These are phyloP conservation scores for Channa maculata DNA, from an alignment of 2,113 vertebrate species.

Conservation along the genomic window DNA sequence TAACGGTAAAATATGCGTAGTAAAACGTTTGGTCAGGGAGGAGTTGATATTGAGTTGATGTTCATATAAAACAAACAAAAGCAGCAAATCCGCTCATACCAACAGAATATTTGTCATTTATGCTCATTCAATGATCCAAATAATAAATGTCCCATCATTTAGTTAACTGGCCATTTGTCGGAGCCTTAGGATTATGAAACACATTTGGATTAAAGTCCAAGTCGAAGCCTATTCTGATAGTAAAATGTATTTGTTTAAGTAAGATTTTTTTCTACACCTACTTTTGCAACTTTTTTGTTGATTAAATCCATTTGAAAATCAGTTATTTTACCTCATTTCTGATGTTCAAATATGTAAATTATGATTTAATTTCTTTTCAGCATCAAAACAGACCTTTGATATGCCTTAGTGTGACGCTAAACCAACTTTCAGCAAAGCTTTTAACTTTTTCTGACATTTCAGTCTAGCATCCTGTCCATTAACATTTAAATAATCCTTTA, in stretches of 20 bases:
- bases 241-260: background rate
- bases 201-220: background rate
- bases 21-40: background rate
- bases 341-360: background rate
- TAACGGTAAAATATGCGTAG: background rate
- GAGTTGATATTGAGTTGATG: background rate
- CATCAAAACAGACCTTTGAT: slow-evolving; percentile 16
- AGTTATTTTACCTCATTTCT: background rate
- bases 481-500: background rate
- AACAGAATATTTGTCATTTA: background rate
- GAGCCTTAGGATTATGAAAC: background rate
- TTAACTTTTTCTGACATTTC: background rate
- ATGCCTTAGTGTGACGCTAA: slow-evolving; percentile 17
- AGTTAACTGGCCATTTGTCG: background rate
- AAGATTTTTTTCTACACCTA: background rate
- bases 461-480: background rate
- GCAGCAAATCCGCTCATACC: background rate
- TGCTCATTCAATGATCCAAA: background rate
- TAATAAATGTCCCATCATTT: too few species aligned
- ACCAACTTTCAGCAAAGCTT: slow-evolving; percentile 4
- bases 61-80: background rate
- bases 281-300: background rate
- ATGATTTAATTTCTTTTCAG: background rate
- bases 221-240: background rate
- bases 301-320: background rate